Base-by-base conservation (phyloP, 35 echinoderm and acorn worm species). In the Lytechinus variegatus region DNA sequence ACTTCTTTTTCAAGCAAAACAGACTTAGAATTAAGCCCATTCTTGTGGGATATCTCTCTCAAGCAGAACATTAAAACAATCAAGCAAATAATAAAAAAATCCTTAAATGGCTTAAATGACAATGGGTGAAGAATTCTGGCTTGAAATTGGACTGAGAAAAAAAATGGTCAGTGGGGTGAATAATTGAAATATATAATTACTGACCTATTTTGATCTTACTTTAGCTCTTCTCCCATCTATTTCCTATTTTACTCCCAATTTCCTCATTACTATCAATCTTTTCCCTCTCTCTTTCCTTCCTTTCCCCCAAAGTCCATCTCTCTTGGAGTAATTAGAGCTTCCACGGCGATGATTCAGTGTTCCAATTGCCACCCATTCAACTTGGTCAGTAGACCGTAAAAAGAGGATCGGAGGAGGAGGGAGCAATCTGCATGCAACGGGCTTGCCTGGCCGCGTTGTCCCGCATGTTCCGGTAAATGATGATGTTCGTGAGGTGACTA, bases 281-380 rank as follows among this genome's bases (percentile, higher is more conserved):
- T 54, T 90, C 88, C 8, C 88, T 27, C 88, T 54, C 88, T 21
- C 28, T 90, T 54, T 90, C 52, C 52, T 21, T 90, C 27, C 9
- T 88, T 27, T 58, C 56, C 56, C n/a, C 66, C 66, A 6, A 28
- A 52, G 52, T 29, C 52, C 88, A 52, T 90, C 27, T 90, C 27
- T 8, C n/a, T 10, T 51, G 24, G 29, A 90, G 88, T 90, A 90
- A 90, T 90, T 54, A 90, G 88, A 54, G 29, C 52, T 52, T 90
- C 29, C 88, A 90, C 13, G 88, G 66, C 29, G 88, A 90, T 90
- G 88, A 90, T 90, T 90, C 88, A 90, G 88, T 54, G 52, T 90
- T 90, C 88, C 52, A 90, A 90, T 90, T 90, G 66, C 52, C 88
- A 90, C 52, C 29, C 28, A 90, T 90, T 90, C 88, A 54, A 54